Evolutionary conservation across 2,888 invertebrate genomes (phyloP).

Genomic region (Orthosia gothica): DNA sequence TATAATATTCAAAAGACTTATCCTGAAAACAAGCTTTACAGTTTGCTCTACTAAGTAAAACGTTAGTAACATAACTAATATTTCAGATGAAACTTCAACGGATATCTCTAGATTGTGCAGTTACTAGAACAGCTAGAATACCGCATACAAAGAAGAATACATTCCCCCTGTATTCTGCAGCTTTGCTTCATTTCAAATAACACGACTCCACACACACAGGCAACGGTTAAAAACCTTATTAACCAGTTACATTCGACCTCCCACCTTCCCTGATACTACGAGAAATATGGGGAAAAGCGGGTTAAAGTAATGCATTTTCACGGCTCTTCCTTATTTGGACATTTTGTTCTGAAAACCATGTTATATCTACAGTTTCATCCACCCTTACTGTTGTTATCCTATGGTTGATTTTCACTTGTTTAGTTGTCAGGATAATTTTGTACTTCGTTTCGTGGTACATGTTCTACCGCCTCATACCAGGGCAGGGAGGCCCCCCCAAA

Average conservation of each 20-base stretch:
- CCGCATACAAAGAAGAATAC: slow-evolving; percentile 66
- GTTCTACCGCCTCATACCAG: slow-evolving; percentile 69
- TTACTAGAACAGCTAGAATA: slow-evolving; percentile 56
- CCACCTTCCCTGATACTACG: slow-evolving; percentile 61
- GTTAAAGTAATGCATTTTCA: slow-evolving; percentile 77
- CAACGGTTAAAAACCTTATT: slow-evolving; percentile 73
- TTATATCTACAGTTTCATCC: slow-evolving; percentile 39
- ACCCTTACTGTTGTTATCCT: slow-evolving; percentile 7
- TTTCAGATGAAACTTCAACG: slow-evolving; percentile 32
- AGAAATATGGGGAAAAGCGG: slow-evolving; percentile 60
- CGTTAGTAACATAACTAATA: slow-evolving; percentile 11
- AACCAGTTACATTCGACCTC: slow-evolving; percentile 70
- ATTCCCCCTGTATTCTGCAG: slow-evolving; percentile 70
- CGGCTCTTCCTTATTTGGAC: slow-evolving; percentile 81
- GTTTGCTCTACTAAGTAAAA: too few species aligned
- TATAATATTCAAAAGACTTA: too few species aligned
- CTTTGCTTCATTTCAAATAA: slow-evolving; percentile 79
- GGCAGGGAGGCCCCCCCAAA: slow-evolving; percentile 69
- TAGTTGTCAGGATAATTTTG: slow-evolving; percentile 48
- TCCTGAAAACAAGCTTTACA: not conserved
- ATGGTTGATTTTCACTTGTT: slow-evolving; percentile 68
- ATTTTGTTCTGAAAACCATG: slow-evolving; percentile 69
- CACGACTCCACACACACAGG: slow-evolving; percentile 70
- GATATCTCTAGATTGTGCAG: slow-evolving; percentile 33
- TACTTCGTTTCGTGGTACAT: slow-evolving; percentile 62